These are phyloP conservation scores for Typhlichthys eigenmanni DNA, from an alignment of 2,797 vertebrate genomes.

Conservation along the genomic window DNA sequence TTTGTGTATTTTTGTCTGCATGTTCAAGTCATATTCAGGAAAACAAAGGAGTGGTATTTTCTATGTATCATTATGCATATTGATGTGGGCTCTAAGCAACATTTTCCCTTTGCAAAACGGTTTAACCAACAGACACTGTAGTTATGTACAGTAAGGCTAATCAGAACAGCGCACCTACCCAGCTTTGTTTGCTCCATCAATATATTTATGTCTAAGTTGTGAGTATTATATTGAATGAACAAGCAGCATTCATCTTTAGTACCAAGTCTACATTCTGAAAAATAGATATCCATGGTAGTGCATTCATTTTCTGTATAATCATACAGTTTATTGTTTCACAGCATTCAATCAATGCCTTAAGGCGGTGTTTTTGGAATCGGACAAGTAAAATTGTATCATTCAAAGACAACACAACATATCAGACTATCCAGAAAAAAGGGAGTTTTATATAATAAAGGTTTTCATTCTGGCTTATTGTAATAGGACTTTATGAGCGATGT, in stretches of 20 bases:
- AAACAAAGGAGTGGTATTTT: slow-evolving; percentile 57
- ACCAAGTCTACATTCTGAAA: slow-evolving; percentile 78
- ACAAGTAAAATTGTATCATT: slow-evolving; percentile 63
- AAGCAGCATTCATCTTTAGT: slow-evolving; percentile 67
- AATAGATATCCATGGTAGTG: slow-evolving; percentile 71
- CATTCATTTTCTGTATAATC: slow-evolving; percentile 61
- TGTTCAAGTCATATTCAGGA: slow-evolving; percentile 80
- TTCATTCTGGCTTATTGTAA: slow-evolving; percentile 16
- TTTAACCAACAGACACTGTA: not conserved
- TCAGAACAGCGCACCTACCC: too few species aligned
- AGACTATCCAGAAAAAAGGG: slow-evolving; percentile 34
- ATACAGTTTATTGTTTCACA: slow-evolving; percentile 65
- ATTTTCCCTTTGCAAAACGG: slow-evolving; percentile 14
- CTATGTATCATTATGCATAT: slow-evolving; percentile 35
- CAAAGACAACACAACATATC: slow-evolving; percentile 44
- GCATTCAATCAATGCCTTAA: slow-evolving; percentile 62
- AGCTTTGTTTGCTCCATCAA: slow-evolving; percentile 11
- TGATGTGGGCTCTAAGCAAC: slow-evolving; percentile 24
- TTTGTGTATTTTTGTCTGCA: slow-evolving; percentile 55
- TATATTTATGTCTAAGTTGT: slow-evolving; percentile 24
- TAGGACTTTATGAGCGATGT: not conserved
- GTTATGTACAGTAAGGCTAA: not conserved
- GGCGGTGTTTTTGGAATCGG: slow-evolving; percentile 59
- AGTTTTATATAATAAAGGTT: slow-evolving; percentile 27
- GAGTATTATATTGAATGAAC: slow-evolving; percentile 55